Evolutionary conservation across 1,140 invertebrate species (phyloP), one percentile per base, ranked within the genome.

Genomic region (Steinernema feltiae): DNA sequence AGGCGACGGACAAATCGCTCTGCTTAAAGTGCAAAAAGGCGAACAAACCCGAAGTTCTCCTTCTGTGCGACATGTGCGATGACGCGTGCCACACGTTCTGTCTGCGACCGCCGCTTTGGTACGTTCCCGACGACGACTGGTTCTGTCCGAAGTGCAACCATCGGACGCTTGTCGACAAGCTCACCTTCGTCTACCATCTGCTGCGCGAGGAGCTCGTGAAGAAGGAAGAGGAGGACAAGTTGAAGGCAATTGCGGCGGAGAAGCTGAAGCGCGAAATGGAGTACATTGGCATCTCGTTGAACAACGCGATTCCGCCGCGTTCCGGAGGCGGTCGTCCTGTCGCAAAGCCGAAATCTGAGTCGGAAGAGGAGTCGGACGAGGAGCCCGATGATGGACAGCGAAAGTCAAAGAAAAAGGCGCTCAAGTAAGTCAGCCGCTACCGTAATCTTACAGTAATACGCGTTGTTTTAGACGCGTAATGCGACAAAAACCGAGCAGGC

Each of bases 11-110:
- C 53, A 74, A 82, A 17, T 84, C 82, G 7, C 72, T 79, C 27
- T 84, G 83, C 69, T 72, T 74, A 72, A 69, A 79, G 53, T 83
- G 82, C 71, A 78, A 80, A 29, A 82, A 81, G 24, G 72, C 82
- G 21, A 81, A 73, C 24, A 70, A 83, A 2, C 82, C 82, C 35
- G 83, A 85, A 70, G 78, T 83, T 32, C 96, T 99, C 93, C 88
- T 99, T 48, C 89, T 99, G 1, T 97, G 95, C 71, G 84, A 87
- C 53, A 77, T 73, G 35, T 87, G 86, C 69, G 84, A 84, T 48
- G 80, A 84, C 72, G 82, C 83, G 0, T 84, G 84, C 82, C 83
- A 84, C 73, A 84, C 83, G 0, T 84, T 71, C 35, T 84, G 83
- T 53, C 78, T 86, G 0, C 78, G 74, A 46, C 83, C 83, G 15